Base-by-base conservation (phyloP, 2,888 invertebrate species). In the Netelia fuscicornis region DNA sequence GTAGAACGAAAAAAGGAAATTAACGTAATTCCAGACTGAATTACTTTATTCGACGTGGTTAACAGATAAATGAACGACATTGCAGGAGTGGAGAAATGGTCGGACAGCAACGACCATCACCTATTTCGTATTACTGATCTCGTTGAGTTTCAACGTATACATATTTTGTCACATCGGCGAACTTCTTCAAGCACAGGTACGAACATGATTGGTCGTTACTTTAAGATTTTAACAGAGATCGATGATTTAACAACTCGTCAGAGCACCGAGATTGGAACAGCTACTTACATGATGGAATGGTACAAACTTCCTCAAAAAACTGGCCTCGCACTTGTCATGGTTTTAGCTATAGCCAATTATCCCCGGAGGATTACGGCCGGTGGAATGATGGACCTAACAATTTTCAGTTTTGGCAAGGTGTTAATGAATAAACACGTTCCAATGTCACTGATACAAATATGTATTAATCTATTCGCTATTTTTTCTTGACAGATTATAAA, bases 111-210 rank as follows among this genome's bases (percentile, higher is more conserved):
- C 70, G 11, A 84, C 75, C 60, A 37, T 79, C n/a, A 75, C 91
- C 0, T 92, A 89, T 58, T 88, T 86, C n/a, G 86, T 87, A 8
- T 80, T 92, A 2, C 76, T 91, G 0, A 67, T 90, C 25, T 91
- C 91, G 0, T 89, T 92, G 44, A 90, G 85, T 11, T 92, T 91
- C 65, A 92, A 91, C 56, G 90, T 92, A 68, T 92, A 91, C 52
- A 90, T 92, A 72, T 86, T 91, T 54, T 92, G 92, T 44, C 91
- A 90, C 60, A 91, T 91, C 20, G 92, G 92, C 0, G 91, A 92
- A 86, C 84, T 90, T 62, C 86, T 92, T 1, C 87, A 88, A 0
- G 90, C 91, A 81, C 86, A 91, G 84, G 92, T 92, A 87, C 2
- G 20, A 17, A 10, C 10, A 48, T 30, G 30, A 30, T 5, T 30